Evolutionary conservation across 2,888 invertebrate species (phyloP).

Genomic region (Dasysyrphus tricinctus): DNA sequence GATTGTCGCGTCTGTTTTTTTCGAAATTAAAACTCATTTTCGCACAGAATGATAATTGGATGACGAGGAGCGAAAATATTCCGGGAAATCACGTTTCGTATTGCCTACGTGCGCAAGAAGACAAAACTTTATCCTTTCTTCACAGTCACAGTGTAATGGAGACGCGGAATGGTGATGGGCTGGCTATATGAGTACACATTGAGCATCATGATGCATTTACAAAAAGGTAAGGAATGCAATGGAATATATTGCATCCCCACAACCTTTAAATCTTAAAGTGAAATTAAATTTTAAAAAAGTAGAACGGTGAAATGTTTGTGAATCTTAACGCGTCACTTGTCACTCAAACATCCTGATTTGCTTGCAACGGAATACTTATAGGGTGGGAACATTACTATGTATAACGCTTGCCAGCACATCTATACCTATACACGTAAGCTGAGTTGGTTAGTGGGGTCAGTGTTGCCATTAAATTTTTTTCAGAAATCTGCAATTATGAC

Average conservation of each 20-base stretch:
- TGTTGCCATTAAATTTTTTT: no score
- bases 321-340: constrained; percentile 72
- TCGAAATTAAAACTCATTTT: constrained; percentile 75
- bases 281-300: constrained; percentile 37
- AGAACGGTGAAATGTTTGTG: constrained; percentile 44
- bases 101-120: constrained; percentile 75
- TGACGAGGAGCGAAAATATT: constrained; percentile 74
- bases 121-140: constrained; percentile 70
- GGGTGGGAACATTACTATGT: neutral
- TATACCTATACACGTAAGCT: neutral
- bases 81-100: constrained; percentile 76
- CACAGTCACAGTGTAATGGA: constrained; percentile 65
- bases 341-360: constrained; percentile 71
- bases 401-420: neutral
- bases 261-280: constrained; percentile 9
- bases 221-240: constrained; percentile 63
- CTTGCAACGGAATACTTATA: constrained; percentile 55
- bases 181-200: constrained; percentile 18
- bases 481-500: no score
- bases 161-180: constrained; percentile 49
- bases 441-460: neutral
- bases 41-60: constrained; percentile 76
- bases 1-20: constrained; percentile 71
- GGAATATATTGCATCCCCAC: neutral
- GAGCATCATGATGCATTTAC: constrained; percentile 66